phyloP scores from a whole-genome alignment of 2,797 vertebrate genomes.

The Gila robusta region DNA sequence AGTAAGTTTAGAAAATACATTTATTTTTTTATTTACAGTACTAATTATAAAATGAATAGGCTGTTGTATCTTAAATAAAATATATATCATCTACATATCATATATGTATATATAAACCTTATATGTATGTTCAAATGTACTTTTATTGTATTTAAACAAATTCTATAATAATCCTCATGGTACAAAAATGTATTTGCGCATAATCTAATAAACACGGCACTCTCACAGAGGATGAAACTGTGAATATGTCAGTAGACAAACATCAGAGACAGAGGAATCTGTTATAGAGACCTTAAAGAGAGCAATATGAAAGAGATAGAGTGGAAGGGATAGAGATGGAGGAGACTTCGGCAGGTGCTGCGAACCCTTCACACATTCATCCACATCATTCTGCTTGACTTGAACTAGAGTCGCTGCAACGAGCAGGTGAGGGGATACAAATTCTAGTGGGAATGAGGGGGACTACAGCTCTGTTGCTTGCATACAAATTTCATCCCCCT shows the following conservation, averaged over 20 bases:
- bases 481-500: constrained; percentile 81
- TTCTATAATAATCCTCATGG: not conserved
- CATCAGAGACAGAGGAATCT: not conserved
- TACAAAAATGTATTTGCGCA: not conserved
- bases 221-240: constrained; percentile 15
- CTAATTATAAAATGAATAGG: not conserved
- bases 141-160: not conserved
- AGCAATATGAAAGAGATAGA: not conserved
- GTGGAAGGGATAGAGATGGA: not conserved
- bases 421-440: constrained; percentile 95
- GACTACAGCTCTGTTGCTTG: constrained; percentile 75
- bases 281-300: not conserved
- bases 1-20: not conserved
- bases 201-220: constrained; percentile 11
- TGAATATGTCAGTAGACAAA: not conserved
- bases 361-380: constrained; percentile 88
- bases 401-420: constrained; percentile 89
- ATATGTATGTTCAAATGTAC: not conserved
- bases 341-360: constrained; percentile 84
- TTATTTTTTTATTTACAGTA: not conserved
- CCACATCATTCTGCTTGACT: constrained; percentile 89
- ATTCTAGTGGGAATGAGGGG: constrained; percentile 66
- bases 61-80: not conserved
- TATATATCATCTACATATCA: not conserved
- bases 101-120: not conserved